Conservation (phyloP, 1,140 invertebrate genomes). For the Phymorhynchus buccinoides region DNA sequence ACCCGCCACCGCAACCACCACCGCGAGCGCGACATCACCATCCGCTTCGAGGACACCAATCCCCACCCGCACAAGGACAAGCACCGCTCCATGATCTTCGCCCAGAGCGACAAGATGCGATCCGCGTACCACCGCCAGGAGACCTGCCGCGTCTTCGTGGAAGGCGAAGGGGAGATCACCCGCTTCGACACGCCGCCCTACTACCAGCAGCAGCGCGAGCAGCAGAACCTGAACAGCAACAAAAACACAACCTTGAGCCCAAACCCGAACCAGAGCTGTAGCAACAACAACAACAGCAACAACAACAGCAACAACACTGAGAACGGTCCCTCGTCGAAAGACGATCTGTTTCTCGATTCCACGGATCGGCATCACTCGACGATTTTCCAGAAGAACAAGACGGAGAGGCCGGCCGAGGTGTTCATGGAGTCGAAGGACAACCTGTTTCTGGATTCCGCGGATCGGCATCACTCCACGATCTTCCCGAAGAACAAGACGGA, state of each 20-base stretch:
- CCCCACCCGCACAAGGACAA: neutral
- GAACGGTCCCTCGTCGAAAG: neutral
- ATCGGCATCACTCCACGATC: too few species aligned
- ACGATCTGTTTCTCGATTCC: too few species aligned
- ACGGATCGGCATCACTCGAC: too few species aligned
- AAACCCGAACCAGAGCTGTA: neutral
- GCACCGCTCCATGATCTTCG: slow-evolving; percentile 46
- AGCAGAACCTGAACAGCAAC: neutral
- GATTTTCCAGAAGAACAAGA: too few species aligned
- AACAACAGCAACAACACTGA: neutral
- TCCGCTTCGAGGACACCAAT: slow-evolving; percentile 29
- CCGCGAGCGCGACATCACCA: slow-evolving; percentile 40
- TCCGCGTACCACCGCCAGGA: slow-evolving; percentile 29
- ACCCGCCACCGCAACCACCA: slow-evolving; percentile 31
- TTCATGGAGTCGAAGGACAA: too few species aligned
- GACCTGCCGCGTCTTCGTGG: slow-evolving; percentile 37
- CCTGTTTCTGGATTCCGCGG: too few species aligned
- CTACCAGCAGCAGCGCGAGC: neutral
- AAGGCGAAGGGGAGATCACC: slow-evolving; percentile 43
- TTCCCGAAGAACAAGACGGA: too few species aligned
- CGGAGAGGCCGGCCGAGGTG: too few species aligned
- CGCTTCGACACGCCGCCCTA: slow-evolving; percentile 25
- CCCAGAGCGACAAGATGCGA: slow-evolving; percentile 15
- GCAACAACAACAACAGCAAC: neutral
- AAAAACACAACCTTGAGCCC: neutral